These are phyloP conservation scores for Coptodon rendalli DNA, from an alignment of 2,113 vertebrate genomes.

Conservation along the genomic window DNA sequence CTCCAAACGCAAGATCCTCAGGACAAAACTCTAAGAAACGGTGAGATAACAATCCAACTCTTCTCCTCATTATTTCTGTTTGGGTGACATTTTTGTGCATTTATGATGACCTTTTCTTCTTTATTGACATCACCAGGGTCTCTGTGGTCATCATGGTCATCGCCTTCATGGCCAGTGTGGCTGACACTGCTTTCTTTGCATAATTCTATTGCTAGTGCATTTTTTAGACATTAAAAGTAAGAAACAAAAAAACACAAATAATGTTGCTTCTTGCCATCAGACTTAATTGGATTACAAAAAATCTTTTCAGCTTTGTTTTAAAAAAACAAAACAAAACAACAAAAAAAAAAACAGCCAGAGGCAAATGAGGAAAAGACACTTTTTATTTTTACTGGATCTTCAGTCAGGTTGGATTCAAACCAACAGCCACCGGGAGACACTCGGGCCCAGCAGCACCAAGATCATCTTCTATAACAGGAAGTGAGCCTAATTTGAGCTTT, in stretches of 20 bases:
- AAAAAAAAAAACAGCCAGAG: neutral
- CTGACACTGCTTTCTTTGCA: neutral
- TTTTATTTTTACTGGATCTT: neutral
- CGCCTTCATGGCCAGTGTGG: neutral
- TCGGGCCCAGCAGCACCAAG: neutral
- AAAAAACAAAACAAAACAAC: too few relatives aligned
- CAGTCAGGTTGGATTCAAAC: neutral
- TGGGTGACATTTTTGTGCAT: neutral
- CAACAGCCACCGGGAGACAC: fast-evolving
- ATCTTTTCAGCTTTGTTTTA: neutral
- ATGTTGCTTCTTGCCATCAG: fast-evolving
- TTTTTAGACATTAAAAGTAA: neutral
- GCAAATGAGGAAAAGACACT: neutral
- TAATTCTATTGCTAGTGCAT: neutral
- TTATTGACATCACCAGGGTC: neutral
- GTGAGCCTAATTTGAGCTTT: neutral
- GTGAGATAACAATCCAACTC: neutral
- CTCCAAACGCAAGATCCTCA: neutral
- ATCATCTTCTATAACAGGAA: neutral
- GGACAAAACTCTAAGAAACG: fast-evolving
- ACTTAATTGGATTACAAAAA: neutral
- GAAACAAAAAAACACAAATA: neutral
- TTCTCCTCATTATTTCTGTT: neutral
- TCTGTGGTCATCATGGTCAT: neutral
- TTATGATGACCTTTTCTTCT: fast-evolving